These are phyloP conservation scores for Tenualosa ilisha DNA, from an alignment of 2,797 vertebrate genomes.

Conservation along the genomic window DNA sequence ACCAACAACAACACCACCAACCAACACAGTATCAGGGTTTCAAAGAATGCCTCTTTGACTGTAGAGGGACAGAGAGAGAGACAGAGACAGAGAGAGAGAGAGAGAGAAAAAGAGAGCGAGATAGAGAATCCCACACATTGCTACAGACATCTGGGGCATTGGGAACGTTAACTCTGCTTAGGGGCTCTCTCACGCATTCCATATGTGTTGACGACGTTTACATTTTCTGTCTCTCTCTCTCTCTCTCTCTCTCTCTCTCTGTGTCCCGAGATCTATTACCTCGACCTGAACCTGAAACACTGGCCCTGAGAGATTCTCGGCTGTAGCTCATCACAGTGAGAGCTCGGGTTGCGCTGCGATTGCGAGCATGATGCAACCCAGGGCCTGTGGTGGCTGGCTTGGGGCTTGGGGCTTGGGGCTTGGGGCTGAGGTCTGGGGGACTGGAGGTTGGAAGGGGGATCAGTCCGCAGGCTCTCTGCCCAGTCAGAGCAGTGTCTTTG, in stretches of 20 bases:
- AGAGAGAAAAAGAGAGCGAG: too few species aligned
- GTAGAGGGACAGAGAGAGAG: background rate
- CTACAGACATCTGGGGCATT: background rate
- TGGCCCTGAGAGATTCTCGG: slow-evolving; percentile 25
- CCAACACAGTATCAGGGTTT: background rate
- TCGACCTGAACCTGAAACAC: background rate
- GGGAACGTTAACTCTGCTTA: background rate
- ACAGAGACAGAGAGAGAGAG: too few species aligned
- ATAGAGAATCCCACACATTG: background rate
- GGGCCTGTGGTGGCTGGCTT: slow-evolving; percentile 26
- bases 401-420: slow-evolving; percentile 19
- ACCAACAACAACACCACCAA: background rate
- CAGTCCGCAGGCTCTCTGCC: background rate
- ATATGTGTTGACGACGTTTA: background rate
- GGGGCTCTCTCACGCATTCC: background rate
- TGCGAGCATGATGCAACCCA: slow-evolving; percentile 49
- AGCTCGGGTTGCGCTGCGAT: slow-evolving; percentile 41
- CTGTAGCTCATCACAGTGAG: slow-evolving; percentile 32
- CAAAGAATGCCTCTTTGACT: background rate
- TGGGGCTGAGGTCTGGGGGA: slow-evolving; percentile 37
- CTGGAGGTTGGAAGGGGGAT: slow-evolving; percentile 29
- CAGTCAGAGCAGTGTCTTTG: background rate
- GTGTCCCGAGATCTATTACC: background rate
- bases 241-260: background rate
- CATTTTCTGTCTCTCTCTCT: background rate